Conservation (phyloP, 1,140 invertebrate species). For the Leptinotarsa lineolata region DNA sequence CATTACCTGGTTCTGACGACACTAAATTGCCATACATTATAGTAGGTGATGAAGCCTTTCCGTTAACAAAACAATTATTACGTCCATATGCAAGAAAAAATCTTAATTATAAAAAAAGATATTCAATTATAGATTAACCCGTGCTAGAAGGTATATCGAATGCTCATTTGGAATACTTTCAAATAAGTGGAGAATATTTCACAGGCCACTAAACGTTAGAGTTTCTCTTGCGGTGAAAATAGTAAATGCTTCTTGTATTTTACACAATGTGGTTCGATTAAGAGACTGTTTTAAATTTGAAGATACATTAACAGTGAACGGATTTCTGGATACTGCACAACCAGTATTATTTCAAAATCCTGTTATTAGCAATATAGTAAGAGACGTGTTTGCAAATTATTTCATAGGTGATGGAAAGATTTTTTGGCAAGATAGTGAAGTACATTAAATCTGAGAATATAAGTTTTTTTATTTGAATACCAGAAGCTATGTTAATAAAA, state of each 20-base stretch:
- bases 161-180: conserved; percentile 50
- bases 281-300: conserved; percentile 41
- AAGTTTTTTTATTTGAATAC: too few species aligned
- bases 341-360: conserved; percentile 25
- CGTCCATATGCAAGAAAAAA: conserved; percentile 53
- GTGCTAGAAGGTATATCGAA: conserved; percentile 55
- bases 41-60: conserved; percentile 53
- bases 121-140: conserved; percentile 57
- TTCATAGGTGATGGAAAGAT: conserved; percentile 40
- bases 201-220: conserved; percentile 30
- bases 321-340: conserved; percentile 30
- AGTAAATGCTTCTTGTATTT: conserved; percentile 21
- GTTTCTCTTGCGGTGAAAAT: conserved; percentile 23
- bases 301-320: conserved; percentile 33
- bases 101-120: conserved; percentile 49
- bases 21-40: conserved; percentile 44
- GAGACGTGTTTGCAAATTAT: conserved; percentile 35
- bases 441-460: not conserved
- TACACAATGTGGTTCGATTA: conserved; percentile 38
- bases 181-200: conserved; percentile 50
- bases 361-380: conserved; percentile 27
- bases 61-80: conserved; percentile 47
- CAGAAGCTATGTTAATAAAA: too few species aligned
- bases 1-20: conserved; percentile 32
- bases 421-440: conserved; percentile 34